These are phyloP conservation scores for Romanogobio albipinnatus DNA, from an alignment of 2,113 vertebrate species.

Conservation along the genomic window DNA sequence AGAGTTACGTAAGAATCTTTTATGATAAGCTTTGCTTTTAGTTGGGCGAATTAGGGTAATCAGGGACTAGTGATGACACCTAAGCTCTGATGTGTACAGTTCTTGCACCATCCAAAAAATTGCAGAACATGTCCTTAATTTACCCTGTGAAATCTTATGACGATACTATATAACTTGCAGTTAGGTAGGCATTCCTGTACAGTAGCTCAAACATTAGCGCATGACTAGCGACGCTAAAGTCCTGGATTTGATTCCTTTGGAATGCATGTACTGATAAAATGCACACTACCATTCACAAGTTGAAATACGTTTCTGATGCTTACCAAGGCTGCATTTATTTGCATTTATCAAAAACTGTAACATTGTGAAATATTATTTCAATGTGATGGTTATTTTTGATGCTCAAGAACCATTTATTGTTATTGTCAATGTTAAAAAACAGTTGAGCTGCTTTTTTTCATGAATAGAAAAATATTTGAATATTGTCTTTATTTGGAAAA, in stretches of 20 bases:
- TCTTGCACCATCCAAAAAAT: not conserved
- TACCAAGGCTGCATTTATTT: not conserved
- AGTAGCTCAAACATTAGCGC: not conserved
- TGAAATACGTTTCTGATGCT: not conserved
- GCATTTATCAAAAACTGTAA: not conserved
- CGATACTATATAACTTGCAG: not conserved
- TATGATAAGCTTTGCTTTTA: conserved; percentile 11
- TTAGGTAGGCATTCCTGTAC: not conserved
- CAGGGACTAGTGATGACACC: conserved; percentile 2
- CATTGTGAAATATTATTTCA: not conserved
- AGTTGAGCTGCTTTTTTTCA: not conserved
- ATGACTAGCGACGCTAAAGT: not conserved
- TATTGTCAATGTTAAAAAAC: not conserved
- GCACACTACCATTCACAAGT: not conserved
- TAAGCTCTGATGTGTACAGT: conserved; percentile 5
- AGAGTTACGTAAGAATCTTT: not conserved
- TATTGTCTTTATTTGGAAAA: too few species aligned
- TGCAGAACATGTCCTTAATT: not conserved
- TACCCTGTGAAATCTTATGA: not conserved
- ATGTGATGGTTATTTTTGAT: not conserved
- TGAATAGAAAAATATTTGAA: too few species aligned
- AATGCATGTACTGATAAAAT: not conserved
- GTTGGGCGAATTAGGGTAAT: not conserved
- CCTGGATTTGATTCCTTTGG: not conserved
- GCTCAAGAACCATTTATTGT: not conserved